Evolutionary conservation across 2,113 vertebrate species (phyloP).

Genomic region (Scortum barcoo): DNA sequence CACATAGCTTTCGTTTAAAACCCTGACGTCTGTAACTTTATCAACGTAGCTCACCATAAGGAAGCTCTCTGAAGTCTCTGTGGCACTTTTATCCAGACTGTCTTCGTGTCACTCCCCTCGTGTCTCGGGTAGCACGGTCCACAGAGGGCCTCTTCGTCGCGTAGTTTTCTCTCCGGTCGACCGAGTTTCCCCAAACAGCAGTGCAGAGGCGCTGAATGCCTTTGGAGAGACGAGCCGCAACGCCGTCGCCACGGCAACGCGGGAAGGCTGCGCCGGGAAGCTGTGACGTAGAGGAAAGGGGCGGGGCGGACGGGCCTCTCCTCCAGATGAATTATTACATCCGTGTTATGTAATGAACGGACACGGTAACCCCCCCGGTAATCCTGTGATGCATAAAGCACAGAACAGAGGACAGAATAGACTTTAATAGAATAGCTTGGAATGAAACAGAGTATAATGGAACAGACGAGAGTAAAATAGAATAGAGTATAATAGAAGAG

Average conservation of each 20-base stretch:
- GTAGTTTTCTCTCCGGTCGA: background rate
- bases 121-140: background rate
- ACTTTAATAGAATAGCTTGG: background rate
- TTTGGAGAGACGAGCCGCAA: slow-evolving; percentile 13
- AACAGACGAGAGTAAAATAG: too few species aligned
- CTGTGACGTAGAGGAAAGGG: slow-evolving; percentile 64
- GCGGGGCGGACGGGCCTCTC: background rate
- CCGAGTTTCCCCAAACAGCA: slow-evolving; percentile 11
- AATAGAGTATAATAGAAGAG: too few species aligned
- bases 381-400: too few species aligned
- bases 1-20: background rate
- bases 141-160: background rate
- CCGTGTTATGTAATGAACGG: slow-evolving; percentile 8
- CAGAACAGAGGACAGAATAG: background rate
- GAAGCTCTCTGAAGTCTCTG: background rate
- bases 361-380: background rate
- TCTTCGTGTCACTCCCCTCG: background rate
- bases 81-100: too few species aligned
- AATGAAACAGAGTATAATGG: too few species aligned
- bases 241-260: slow-evolving; percentile 73
- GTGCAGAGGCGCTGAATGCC: slow-evolving; percentile 17
- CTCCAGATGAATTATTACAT: background rate
- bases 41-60: background rate
- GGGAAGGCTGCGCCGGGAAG: background rate
- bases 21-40: too few species aligned